Percentiles rank a stretch among this genome's conserved stretches.
These are phyloP conservation scores for Sparidentex hasta DNA, from an alignment of 2,797 vertebrate species.

Conservation along the genomic window DNA sequence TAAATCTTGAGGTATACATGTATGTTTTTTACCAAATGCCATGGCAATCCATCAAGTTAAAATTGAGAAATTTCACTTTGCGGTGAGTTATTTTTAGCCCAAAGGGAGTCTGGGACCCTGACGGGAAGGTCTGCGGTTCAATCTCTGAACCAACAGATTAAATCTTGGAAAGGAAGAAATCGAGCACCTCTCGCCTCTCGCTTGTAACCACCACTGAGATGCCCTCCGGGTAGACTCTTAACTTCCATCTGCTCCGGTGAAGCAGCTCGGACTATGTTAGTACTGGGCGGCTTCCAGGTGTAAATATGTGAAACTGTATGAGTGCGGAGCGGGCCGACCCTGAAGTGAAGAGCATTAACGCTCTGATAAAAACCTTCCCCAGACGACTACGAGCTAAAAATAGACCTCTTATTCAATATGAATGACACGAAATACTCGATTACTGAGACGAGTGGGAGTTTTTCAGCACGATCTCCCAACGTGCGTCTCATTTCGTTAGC, in stretches of 20 bases:
- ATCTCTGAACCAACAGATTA: constrained; percentile 10
- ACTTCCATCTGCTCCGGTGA: constrained; percentile 36
- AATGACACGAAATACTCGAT: constrained; percentile 48
- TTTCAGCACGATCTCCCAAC: constrained; percentile 49
- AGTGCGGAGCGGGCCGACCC: neutral
- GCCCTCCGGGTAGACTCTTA: constrained; percentile 45
- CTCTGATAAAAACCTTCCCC: constrained; percentile 13
- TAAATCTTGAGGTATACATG: neutral
- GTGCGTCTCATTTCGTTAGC: constrained; percentile 52
- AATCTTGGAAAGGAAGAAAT: constrained; percentile 25
- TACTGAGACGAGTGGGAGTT: constrained; percentile 43
- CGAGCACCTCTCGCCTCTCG: neutral
- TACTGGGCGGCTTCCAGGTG: constrained; percentile 27
- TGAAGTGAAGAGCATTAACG: constrained; percentile 1
- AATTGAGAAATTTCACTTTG: neutral
- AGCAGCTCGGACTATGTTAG: constrained; percentile 16
- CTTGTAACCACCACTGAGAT: constrained; percentile 32
- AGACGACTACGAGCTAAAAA: constrained; percentile 36
- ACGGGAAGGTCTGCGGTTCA: constrained; percentile 6
- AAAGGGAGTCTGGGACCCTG: neutral
- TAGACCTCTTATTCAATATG: constrained; percentile 30
- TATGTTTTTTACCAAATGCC: neutral
- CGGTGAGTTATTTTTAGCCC: neutral
- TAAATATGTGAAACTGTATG: constrained; percentile 19
- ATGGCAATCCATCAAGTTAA: neutral